These are phyloP conservation scores for Aythya fuligula DNA, from an alignment of 2,797 vertebrate species.

Conservation along the genomic window DNA sequence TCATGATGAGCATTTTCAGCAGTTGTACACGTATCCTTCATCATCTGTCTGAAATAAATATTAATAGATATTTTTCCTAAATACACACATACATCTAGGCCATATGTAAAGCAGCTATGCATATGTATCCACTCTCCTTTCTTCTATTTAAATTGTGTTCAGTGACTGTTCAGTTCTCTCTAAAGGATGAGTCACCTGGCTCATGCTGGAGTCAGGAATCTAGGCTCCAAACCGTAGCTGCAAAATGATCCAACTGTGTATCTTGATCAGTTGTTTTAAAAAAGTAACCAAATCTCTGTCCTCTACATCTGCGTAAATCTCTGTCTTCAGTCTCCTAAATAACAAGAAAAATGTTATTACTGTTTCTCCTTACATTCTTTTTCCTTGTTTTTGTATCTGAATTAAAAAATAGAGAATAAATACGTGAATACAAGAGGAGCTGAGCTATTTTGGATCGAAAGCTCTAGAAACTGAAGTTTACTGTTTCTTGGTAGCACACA, in stretches of 20 bases:
- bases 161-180: constrained; percentile 23
- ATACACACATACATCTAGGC: background rate
- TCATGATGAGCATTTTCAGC: background rate
- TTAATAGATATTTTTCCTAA: background rate
- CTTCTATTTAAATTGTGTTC: background rate
- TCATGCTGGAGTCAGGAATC: background rate
- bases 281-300: background rate
- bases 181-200: constrained; percentile 45
- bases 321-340: background rate
- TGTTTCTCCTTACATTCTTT: background rate
- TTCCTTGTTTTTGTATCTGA: background rate
- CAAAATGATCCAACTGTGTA: background rate
- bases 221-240: background rate
- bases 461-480: background rate
- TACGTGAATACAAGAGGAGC: background rate
- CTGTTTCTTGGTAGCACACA: background rate
- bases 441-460: background rate
- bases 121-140: background rate
- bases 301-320: background rate
- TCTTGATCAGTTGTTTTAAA: background rate
- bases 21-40: accelerated
- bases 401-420: background rate
- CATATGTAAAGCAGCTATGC: background rate
- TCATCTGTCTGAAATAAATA: background rate
- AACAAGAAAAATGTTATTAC: background rate